phyloP scores from a whole-genome alignment of 2,888 invertebrate genomes.

The Drosophila silvestris region DNA sequence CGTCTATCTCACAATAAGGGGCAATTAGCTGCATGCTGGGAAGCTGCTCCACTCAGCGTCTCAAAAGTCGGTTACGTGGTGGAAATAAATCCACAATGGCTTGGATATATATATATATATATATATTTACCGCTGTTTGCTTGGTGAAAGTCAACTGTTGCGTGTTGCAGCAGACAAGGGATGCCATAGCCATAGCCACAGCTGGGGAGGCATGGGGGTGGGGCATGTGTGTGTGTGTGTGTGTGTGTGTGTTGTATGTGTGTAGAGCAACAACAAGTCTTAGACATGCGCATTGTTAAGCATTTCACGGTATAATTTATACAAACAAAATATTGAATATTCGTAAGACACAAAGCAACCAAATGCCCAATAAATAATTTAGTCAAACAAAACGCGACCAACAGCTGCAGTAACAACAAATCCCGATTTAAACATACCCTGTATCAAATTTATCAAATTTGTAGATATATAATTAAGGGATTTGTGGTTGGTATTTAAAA shows the following conservation, averaged over 20 bases:
- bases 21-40: slow-evolving; percentile 67
- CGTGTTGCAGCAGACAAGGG: slow-evolving; percentile 60
- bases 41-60: slow-evolving; percentile 48
- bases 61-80: slow-evolving; percentile 50
- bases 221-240: not conserved
- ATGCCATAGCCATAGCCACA: not conserved
- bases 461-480: not conserved
- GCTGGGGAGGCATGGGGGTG: not conserved
- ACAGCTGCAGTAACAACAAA: too few species aligned
- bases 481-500: not conserved
- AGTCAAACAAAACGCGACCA: slow-evolving; percentile 3
- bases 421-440: not conserved
- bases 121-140: slow-evolving; percentile 16
- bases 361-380: slow-evolving; percentile 10
- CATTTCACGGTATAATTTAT: slow-evolving; percentile 68
- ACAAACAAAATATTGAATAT: slow-evolving; percentile 51
- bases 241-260: not conserved
- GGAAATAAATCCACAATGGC: slow-evolving; percentile 53
- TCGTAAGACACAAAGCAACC: slow-evolving; percentile 25
- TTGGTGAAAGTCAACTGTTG: slow-evolving; percentile 77
- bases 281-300: slow-evolving; percentile 65
- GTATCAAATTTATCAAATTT: not conserved
- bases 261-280: slow-evolving; percentile 15
- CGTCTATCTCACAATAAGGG: slow-evolving; percentile 1
- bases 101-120: slow-evolving; percentile 34